phyloP scores from a whole-genome alignment of 2,113 vertebrate species.

The Lepus timidus region DNA sequence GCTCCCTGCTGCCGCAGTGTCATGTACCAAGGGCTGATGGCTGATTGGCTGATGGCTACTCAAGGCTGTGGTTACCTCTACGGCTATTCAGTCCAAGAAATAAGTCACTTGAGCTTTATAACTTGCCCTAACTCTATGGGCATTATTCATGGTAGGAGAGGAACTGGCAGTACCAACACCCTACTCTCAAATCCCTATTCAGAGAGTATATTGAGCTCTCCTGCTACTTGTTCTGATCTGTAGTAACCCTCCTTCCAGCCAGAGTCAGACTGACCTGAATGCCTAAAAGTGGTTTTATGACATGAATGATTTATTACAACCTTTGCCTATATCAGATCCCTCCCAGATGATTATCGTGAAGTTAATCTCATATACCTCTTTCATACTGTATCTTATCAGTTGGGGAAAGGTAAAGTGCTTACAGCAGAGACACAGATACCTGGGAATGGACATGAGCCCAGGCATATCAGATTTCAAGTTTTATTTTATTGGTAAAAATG shows the following conservation, averaged over 20 bases:
- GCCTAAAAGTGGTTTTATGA: slow-evolving; percentile 24
- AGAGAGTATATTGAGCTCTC: not conserved
- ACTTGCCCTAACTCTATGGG: not conserved
- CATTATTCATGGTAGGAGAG: not conserved
- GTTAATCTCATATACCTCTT: slow-evolving; percentile 13
- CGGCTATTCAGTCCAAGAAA: not conserved
- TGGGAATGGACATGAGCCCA: not conserved
- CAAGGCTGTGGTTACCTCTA: not conserved
- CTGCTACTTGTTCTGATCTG: not conserved
- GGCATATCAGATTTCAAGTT: not conserved
- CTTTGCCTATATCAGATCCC: slow-evolving; percentile 31
- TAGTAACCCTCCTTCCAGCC: not conserved
- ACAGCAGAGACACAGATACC: not conserved
- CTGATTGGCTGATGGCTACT: not conserved
- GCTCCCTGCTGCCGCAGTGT: not conserved
- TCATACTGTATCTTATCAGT: slow-evolving; percentile 16
- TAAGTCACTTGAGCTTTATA: not conserved
- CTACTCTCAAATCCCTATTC: slow-evolving; percentile 22
- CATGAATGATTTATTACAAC: not conserved
- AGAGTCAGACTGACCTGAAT: not conserved
- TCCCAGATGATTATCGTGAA: slow-evolving; percentile 25
- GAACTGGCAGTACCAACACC: not conserved
- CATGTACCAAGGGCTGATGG: not conserved
- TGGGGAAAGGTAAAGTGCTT: slow-evolving; percentile 38
- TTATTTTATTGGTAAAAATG: not conserved